Evolutionary conservation across 2,888 invertebrate species (phyloP).

Genomic region (Hipparchia sbordonii): DNA sequence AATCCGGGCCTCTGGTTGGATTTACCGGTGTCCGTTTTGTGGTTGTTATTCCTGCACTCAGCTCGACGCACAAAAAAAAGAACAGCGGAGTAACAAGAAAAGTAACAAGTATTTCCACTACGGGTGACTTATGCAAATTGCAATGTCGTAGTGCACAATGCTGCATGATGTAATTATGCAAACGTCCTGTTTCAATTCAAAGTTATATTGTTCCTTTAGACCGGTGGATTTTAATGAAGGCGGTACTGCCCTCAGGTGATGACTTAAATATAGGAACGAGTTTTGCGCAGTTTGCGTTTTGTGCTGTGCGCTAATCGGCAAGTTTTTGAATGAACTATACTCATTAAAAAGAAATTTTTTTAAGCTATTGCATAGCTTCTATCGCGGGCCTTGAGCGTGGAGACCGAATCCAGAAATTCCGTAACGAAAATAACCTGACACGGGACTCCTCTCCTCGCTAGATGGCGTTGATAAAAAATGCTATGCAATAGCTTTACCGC

Average conservation of each 20-base stretch:
- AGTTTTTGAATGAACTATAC: no score
- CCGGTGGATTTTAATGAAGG: neutral
- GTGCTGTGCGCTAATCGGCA: no score
- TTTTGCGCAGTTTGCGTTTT: neutral
- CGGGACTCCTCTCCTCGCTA: no score
- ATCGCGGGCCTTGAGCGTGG: no score
- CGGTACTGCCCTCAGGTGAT: neutral
- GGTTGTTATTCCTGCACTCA: constrained; percentile 70
- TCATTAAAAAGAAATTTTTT: no score
- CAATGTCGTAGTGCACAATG: constrained; percentile 20
- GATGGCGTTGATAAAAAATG: no score
- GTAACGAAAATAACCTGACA: no score
- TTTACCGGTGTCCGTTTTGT: constrained; percentile 73
- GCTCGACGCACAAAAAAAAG: constrained; percentile 46
- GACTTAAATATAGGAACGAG: neutral
- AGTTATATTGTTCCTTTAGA: constrained; percentile 16
- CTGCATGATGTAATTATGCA: constrained; percentile 24
- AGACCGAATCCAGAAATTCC: no score
- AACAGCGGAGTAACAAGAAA: neutral
- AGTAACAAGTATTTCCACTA: constrained; percentile 13
- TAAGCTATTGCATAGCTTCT: no score
- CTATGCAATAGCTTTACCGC: no score
- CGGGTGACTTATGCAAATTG: constrained; percentile 23
- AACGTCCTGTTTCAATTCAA: constrained; percentile 11
- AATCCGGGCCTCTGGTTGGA: constrained; percentile 73